These are phyloP conservation scores for Cynocephalus volans DNA, from an alignment of 2,113 vertebrate genomes.

Conservation along the genomic window DNA sequence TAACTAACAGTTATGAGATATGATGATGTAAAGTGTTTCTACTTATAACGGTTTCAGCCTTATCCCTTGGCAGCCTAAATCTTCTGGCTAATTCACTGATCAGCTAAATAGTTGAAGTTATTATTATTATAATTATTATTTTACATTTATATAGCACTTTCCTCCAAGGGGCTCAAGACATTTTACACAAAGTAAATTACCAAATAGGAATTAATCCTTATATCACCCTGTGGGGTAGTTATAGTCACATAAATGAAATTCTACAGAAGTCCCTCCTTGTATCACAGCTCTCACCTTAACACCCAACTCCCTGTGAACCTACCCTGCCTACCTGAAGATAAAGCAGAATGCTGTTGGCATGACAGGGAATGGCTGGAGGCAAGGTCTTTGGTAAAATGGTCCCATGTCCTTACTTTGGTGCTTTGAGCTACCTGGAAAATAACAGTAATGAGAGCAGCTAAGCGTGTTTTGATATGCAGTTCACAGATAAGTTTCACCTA, in stretches of 20 bases:
- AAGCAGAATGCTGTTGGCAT: not conserved
- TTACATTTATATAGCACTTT: conserved; percentile 86
- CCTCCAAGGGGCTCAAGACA: conserved; percentile 80
- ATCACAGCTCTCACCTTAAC: conserved; percentile 13
- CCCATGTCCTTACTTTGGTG: not conserved
- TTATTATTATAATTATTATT: conserved; percentile 86
- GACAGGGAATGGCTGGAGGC: not conserved
- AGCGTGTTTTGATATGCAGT: conserved; percentile 1
- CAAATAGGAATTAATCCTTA: conserved; percentile 84
- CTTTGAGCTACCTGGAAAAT: conserved; percentile 45
- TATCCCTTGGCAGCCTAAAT: conserved; percentile 87
- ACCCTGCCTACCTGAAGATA: not conserved
- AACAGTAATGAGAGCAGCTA: not conserved
- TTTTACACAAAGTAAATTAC: conserved; percentile 84
- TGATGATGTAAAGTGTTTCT: conserved; percentile 81
- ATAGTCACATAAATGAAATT: conserved; percentile 76
- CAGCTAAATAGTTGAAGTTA: conserved; percentile 85
- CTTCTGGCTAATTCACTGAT: conserved; percentile 89
- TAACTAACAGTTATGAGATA: conserved; percentile 86
- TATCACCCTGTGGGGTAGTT: conserved; percentile 74
- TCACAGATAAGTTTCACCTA: not conserved
- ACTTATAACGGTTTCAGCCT: conserved; percentile 88
- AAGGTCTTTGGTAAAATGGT: conserved; percentile 37
- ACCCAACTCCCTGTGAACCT: not conserved
- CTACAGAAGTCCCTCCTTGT: not conserved